A percentile compares a stretch with the other conserved stretches of the same genome.
phyloP scores from a whole-genome alignment of 2,113 vertebrate species.

The Bettongia penicillata region DNA sequence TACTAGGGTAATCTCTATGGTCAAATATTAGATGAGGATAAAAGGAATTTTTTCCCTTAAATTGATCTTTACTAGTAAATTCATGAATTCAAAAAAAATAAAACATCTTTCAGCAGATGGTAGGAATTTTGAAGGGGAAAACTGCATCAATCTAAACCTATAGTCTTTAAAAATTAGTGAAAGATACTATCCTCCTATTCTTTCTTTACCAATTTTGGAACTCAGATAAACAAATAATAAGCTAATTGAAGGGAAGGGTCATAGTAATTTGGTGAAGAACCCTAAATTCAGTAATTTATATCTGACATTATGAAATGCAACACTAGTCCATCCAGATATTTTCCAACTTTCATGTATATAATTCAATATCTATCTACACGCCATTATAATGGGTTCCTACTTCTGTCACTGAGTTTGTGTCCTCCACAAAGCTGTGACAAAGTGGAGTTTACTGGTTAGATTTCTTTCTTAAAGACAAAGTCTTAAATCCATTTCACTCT shows the following conservation, averaged over 20 bases:
- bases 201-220: not conserved
- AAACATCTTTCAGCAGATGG: not conserved
- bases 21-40: not conserved
- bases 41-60: not conserved
- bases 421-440: not conserved
- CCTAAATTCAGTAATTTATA: not conserved
- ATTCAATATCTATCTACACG: not conserved
- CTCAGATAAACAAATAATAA: not conserved
- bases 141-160: not conserved
- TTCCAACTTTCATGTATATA: not conserved
- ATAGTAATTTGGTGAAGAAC: not conserved
- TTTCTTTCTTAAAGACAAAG: too few relatives aligned
- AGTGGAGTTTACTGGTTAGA: too few relatives aligned
- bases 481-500: too few relatives aligned
- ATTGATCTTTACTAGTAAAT: not conserved
- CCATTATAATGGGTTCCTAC: not conserved
- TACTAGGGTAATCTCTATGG: not conserved
- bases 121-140: not conserved
- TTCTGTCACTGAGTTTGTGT: not conserved
- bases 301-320: not conserved
- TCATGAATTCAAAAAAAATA: not conserved
- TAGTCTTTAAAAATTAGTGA: not conserved
- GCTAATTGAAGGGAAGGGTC: not conserved
- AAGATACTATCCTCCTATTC: conserved; percentile 6
- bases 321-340: not conserved